These are phyloP conservation scores for Bombyx huttoni DNA, from an alignment of 2,888 invertebrate genomes.

Conservation along the genomic window DNA sequence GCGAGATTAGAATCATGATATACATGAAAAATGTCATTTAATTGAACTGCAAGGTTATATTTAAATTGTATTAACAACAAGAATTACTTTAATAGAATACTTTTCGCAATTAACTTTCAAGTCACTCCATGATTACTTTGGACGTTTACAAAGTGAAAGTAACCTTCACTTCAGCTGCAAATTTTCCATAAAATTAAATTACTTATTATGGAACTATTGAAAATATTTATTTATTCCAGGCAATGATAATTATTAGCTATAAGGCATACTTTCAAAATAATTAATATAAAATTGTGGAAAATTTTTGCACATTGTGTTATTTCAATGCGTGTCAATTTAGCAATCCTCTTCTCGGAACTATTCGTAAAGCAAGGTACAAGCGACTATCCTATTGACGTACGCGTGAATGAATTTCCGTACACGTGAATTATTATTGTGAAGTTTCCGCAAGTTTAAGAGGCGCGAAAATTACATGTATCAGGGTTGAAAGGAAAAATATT, in stretches of 20 bases:
- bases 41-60: no score
- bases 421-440: neutral
- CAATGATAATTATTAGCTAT: neutral
- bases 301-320: no score
- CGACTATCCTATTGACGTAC: neutral
- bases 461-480: slow-evolving; percentile 12
- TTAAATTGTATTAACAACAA: no score
- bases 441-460: slow-evolving; percentile 8
- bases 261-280: no score
- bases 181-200: neutral
- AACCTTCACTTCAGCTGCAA: slow-evolving; percentile 45
- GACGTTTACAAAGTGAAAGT: slow-evolving; percentile 47
- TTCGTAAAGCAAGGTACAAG: neutral
- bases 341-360: no score
- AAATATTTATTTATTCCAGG: neutral
- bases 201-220: slow-evolving; percentile 2
- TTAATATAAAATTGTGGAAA: no score
- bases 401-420: neutral
- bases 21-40: no score
- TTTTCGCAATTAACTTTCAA: neutral
- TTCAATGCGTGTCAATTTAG: no score
- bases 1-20: no score
- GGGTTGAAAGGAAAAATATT: slow-evolving; percentile 8
- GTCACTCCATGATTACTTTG: slow-evolving; percentile 14
- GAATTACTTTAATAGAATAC: neutral